Evolutionary conservation across 1,140 invertebrate species (phyloP), one percentile per base, ranked within the genome.

Genomic region (Parapsyche elsis): DNA sequence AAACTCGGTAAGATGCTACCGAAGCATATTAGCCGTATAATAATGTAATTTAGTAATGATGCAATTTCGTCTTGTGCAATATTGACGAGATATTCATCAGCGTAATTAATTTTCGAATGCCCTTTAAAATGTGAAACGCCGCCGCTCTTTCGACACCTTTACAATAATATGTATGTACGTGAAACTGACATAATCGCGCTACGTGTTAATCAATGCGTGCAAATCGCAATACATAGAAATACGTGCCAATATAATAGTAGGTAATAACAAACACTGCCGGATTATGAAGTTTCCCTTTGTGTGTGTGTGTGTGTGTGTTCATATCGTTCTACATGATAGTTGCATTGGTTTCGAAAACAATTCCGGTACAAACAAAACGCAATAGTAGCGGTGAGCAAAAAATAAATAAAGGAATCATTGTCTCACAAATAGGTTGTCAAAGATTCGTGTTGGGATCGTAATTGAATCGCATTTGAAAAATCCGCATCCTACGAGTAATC

Each of bases 381-480:
- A 38, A 38, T 71, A 30, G 4, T 30, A 16, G 10, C 7, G 67
- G 14, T 38, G 38, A 16, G 10, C 26, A 26, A 71, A 16, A 67
- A 19, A 67, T 7, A 71, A 30, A 71, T 38, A 67, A n/a, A 71
- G 1, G 16, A 61, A 61, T 10, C 21, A 61, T 12, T 53, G 2
- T 53, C 21, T 4, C n/a, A 9, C 7, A 19, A 61, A 61, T 61
- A 61, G n/a, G 21, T 61, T 21, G 9, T 19, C 9, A 9, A 0
- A 61, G 5, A 10, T 61, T n/a, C n/a, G 14, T 61, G 1, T 38
- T 7, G 5, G 71, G 24, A 38, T 46, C 38, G 75, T 59, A 77
- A 64, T 77, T 77, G 57, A 77, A 77, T 64, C 57, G 53, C 74
- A 76, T 59, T 26, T 77, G 57, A 77, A 57, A 77, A 61, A 77